These are phyloP conservation scores for Campaea margaritaria DNA, from an alignment of 2,888 invertebrate genomes.

Conservation along the genomic window DNA sequence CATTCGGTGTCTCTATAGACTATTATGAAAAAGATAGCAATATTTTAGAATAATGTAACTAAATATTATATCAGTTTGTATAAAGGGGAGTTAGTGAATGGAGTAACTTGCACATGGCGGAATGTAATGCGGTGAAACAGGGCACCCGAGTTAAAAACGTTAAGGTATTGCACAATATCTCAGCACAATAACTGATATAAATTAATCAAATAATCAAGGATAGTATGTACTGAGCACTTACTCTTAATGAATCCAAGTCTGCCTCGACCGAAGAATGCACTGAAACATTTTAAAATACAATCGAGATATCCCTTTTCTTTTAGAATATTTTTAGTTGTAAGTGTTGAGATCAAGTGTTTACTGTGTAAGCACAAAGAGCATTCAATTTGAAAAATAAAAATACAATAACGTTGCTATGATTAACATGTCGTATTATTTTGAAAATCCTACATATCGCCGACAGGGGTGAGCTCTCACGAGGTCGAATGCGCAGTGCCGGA, in stretches of 20 bases:
- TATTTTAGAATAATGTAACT: conserved; percentile 84
- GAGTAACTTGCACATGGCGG: conserved; percentile 77
- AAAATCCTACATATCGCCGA: background rate
- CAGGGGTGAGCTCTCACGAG: no score
- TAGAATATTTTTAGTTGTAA: conserved; percentile 89
- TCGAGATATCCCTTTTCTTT: conserved; percentile 79
- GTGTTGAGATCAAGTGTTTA: conserved; percentile 89
- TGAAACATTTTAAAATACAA: conserved; percentile 69
- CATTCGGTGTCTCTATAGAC: conserved; percentile 82
- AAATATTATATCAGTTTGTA: conserved; percentile 83
- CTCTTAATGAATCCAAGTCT: conserved; percentile 69
- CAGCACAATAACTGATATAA: conserved; percentile 78
- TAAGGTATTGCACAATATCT: conserved; percentile 79
- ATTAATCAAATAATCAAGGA: conserved; percentile 67
- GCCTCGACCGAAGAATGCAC: conserved; percentile 79
- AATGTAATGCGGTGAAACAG: conserved; percentile 71
- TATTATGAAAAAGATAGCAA: conserved; percentile 85
- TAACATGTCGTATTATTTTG: conserved; percentile 71
- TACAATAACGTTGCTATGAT: conserved; percentile 90
- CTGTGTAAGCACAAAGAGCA: conserved; percentile 89
- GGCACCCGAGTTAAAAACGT: conserved; percentile 73
- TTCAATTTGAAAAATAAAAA: conserved; percentile 87
- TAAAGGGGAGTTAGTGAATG: conserved; percentile 76
- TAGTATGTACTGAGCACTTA: conserved; percentile 68
- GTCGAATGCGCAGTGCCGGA: no score